Percentiles rank a stretch among this genome's conserved stretches.
These are phyloP conservation scores for Hypsopygia costalis DNA, from an alignment of 2,888 invertebrate species.

Conservation along the genomic window DNA sequence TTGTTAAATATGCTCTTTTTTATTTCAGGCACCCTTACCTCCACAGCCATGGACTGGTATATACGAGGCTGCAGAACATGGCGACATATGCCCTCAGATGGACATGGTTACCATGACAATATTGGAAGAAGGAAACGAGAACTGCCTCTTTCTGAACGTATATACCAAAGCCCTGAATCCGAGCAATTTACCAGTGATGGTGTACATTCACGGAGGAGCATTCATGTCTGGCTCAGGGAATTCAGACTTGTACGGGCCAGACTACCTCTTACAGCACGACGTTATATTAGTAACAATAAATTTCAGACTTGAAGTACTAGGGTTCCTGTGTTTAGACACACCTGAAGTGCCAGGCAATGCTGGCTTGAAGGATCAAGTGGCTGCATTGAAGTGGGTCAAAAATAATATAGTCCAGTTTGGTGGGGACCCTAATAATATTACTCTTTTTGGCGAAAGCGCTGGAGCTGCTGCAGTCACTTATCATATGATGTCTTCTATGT, in stretches of 20 bases:
- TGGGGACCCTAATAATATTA: conserved; percentile 40
- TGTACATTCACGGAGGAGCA: conserved; percentile 56
- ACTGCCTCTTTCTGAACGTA: conserved; percentile 48
- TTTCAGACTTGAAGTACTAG: conserved; percentile 50
- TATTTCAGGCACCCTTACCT: conserved; percentile 46
- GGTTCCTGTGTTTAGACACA: conserved; percentile 40
- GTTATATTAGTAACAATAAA: conserved; percentile 56
- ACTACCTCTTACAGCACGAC: conserved; percentile 47
- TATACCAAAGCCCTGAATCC: conserved; percentile 33
- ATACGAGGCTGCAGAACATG: conserved; percentile 38
- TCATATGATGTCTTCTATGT: conserved; percentile 50
- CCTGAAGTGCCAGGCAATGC: conserved; percentile 51
- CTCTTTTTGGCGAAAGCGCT: conserved; percentile 52
- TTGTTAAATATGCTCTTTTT: too few species aligned
- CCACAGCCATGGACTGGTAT: conserved; percentile 38
- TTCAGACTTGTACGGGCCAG: conserved; percentile 39
- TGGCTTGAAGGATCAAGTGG: conserved; percentile 49
- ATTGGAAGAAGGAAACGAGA: conserved; percentile 33
- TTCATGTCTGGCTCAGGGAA: conserved; percentile 44
- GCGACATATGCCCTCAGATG: conserved; percentile 41
- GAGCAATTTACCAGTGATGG: conserved; percentile 47
- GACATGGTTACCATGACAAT: conserved; percentile 23
- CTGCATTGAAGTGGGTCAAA: conserved; percentile 41
- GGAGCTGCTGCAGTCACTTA: conserved; percentile 48
- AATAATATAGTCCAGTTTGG: conserved; percentile 42